Percentiles rank a stretch among this genome's conserved stretches.
phyloP scores from a whole-genome alignment of 2,113 vertebrate genomes.

The Pelecanus crispus region DNA sequence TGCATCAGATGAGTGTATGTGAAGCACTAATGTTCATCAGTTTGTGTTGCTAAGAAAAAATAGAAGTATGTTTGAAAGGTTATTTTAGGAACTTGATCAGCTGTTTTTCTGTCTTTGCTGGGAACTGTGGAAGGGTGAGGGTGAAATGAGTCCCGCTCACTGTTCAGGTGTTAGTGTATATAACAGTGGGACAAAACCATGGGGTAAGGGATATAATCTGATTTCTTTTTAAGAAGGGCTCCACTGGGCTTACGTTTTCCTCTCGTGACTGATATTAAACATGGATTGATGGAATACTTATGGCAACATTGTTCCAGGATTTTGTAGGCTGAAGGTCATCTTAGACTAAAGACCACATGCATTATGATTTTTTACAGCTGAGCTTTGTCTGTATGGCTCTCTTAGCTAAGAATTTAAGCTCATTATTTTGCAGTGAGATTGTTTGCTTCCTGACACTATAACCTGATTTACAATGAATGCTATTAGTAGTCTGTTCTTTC shows the following conservation, averaged over 20 bases:
- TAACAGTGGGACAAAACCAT: background rate
- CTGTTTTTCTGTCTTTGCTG: background rate
- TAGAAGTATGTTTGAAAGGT: background rate
- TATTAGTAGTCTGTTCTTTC: constrained; percentile 1
- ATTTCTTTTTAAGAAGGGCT: constrained; percentile 19
- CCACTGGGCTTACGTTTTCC: background rate
- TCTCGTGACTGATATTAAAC: constrained; percentile 24
- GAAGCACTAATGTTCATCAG: background rate
- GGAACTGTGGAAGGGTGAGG: background rate
- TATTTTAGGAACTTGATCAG: background rate
- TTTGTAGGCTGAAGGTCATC: background rate
- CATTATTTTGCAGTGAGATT: constrained; percentile 18
- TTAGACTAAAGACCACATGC: background rate
- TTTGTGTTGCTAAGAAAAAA: background rate
- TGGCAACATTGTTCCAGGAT: background rate
- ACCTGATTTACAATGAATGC: constrained; percentile 11
- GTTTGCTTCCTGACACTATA: constrained; percentile 43
- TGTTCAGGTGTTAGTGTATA: background rate
- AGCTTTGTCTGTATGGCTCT: background rate
- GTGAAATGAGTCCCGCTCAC: background rate
- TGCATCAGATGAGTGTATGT: background rate
- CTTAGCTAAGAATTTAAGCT: constrained; percentile 43
- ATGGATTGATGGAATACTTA: constrained; percentile 1
- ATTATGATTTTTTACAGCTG: constrained; percentile 10
- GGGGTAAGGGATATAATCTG: background rate